These are phyloP conservation scores for Grantiella picta DNA, from an alignment of 2,113 vertebrate species.

Conservation along the genomic window DNA sequence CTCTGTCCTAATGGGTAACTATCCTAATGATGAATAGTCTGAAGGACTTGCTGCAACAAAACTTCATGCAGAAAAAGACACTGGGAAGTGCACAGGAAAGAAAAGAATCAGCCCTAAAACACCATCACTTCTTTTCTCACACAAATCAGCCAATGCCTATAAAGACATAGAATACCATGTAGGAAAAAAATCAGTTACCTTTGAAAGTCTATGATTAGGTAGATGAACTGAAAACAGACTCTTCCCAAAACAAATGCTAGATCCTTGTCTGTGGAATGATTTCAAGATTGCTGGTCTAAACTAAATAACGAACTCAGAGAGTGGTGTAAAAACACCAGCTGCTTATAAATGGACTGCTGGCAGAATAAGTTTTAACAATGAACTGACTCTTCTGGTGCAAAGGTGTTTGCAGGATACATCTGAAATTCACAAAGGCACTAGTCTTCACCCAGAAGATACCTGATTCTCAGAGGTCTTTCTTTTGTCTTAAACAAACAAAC, in stretches of 20 bases:
- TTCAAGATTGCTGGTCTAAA: background rate
- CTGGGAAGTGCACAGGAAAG: background rate
- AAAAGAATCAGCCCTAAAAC: background rate
- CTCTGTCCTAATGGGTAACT: background rate
- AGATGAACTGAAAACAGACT: background rate
- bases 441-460: background rate
- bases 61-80: background rate
- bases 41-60: background rate
- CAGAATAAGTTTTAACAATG: background rate
- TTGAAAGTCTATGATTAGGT: background rate
- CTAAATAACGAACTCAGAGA: background rate
- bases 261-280: accelerated
- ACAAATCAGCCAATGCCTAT: background rate
- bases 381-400: background rate
- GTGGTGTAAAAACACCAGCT: background rate
- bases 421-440: background rate
- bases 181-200: background rate
- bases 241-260: background rate
- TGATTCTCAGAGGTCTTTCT: background rate
- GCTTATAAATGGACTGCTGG: background rate
- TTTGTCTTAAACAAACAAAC: background rate
- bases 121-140: background rate
- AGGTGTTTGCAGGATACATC: background rate
- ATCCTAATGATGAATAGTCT: background rate
- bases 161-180: background rate